phyloP scores from a whole-genome alignment of 2,797 vertebrate genomes.

The Bradypodion pumilum region DNA sequence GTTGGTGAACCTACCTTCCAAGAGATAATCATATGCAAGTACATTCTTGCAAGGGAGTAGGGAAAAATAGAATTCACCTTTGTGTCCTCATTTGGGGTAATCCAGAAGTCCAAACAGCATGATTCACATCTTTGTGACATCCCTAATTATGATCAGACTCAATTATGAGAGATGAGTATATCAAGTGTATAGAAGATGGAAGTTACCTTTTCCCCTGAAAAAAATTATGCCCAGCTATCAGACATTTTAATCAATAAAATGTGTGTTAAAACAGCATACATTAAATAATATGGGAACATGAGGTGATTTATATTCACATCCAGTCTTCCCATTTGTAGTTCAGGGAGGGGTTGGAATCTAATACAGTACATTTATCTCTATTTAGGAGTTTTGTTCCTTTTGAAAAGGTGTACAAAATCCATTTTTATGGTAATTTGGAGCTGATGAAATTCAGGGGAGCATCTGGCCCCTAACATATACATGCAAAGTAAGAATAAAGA shows the following conservation, averaged over 20 bases:
- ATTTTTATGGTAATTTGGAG: constrained; percentile 9
- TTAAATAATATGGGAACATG: not conserved
- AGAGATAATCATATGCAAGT: no score
- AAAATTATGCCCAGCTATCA: not conserved
- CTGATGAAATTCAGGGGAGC: constrained; percentile 1
- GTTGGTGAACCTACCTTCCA: no score
- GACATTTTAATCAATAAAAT: not conserved
- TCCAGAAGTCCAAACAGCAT: no score
- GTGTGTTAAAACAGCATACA: not conserved
- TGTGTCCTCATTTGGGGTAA: not conserved
- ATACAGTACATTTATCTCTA: not conserved
- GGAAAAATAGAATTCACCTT: not conserved
- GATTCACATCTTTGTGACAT: not conserved
- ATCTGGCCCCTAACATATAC: not conserved
- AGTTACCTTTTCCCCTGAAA: not conserved
- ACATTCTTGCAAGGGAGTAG: no score
- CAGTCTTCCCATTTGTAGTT: not conserved
- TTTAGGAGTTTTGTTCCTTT: not conserved
- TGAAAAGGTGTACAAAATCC: not conserved
- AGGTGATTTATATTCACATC: constrained; percentile 19
- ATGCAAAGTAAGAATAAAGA: not conserved
- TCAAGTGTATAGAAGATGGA: not conserved
- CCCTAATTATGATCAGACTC: not conserved
- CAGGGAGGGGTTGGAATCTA: not conserved
- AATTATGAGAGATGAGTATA: not conserved